phyloP scores from a whole-genome alignment of 35 echinoderm and acorn worm species.

The Ophioderma brevispina region DNA sequence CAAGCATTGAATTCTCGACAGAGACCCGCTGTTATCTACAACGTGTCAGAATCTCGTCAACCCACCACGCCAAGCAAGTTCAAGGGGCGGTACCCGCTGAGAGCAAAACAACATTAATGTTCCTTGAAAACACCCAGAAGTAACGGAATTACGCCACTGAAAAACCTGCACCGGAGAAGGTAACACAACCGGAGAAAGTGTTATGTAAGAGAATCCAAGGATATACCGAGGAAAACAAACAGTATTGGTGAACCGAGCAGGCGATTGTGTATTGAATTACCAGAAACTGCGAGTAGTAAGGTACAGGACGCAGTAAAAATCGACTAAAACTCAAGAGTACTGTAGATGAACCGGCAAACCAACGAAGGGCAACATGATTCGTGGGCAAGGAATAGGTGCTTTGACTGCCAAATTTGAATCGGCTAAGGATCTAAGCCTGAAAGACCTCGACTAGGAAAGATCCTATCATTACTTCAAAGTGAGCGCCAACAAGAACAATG shows the following conservation, averaged over 20 bases:
- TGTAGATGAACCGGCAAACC: neutral
- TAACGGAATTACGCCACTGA: neutral
- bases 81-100: neutral
- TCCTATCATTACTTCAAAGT: conserved; percentile 5
- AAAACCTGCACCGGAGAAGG: neutral
- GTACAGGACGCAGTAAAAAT: neutral
- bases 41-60: neutral
- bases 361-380: conserved; percentile 57
- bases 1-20: neutral
- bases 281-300: neutral
- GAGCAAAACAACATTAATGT: neutral
- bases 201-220: neutral
- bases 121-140: neutral
- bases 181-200: neutral
- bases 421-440: neutral
- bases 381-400: conserved; percentile 59
- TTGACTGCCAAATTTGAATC: conserved; percentile 82
- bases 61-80: neutral
- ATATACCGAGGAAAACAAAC: neutral
- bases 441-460: neutral
- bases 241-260: neutral
- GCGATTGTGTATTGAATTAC: neutral
- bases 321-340: neutral
- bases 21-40: neutral
- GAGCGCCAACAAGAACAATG: conserved; percentile 4